phyloP scores from a whole-genome alignment of 2,797 vertebrate genomes.

The Labroides dimidiatus region DNA sequence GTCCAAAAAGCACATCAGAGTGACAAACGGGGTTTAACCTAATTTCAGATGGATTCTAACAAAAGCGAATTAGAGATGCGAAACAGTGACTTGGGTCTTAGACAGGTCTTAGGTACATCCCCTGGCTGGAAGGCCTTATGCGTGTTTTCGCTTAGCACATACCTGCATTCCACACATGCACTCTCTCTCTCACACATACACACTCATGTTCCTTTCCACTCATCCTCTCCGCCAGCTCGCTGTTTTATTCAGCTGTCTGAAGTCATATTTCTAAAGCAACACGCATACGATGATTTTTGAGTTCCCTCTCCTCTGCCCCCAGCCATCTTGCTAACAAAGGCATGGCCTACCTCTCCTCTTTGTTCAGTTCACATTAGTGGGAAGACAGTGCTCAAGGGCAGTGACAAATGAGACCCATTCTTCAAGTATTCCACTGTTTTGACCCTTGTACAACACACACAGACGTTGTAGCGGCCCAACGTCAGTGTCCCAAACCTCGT shows the following conservation, averaged over 20 bases:
- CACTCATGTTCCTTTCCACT: conserved; percentile 52
- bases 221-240: conserved; percentile 80
- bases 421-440: conserved; percentile 93
- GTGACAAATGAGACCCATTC: conserved; percentile 91
- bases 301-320: conserved; percentile 55
- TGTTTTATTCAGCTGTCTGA: conserved; percentile 78
- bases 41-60: conserved; percentile 38
- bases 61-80: conserved; percentile 52
- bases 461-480: conserved; percentile 30
- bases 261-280: conserved; percentile 79
- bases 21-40: conserved; percentile 59
- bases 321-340: conserved; percentile 52
- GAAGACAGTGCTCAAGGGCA: conserved; percentile 90
- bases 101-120: conserved; percentile 80
- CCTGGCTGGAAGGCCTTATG: conserved; percentile 63
- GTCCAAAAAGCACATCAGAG: conserved; percentile 51
- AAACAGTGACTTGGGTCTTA: conserved; percentile 75
- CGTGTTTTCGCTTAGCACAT: conserved; percentile 61
- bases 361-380: conserved; percentile 97
- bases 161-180: conserved; percentile 56
- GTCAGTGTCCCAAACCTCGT: conserved; percentile 46
- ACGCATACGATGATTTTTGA: conserved; percentile 69
- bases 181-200: conserved; percentile 21
- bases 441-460: conserved; percentile 49
- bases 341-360: conserved; percentile 68